phyloP scores from a whole-genome alignment of 1,140 invertebrate genomes.

The Medauroidea extradentata region DNA sequence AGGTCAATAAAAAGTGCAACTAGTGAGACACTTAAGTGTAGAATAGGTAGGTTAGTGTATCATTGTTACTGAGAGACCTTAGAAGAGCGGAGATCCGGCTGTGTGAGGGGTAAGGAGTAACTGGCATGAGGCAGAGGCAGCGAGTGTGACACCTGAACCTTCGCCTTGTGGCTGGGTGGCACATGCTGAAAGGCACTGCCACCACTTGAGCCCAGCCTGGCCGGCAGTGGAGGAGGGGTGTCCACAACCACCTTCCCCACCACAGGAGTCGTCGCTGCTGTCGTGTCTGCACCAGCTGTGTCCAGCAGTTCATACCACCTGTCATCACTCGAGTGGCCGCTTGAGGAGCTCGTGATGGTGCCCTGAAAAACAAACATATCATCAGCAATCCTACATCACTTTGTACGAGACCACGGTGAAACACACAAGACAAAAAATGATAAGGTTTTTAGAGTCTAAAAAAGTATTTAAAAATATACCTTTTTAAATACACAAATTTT shows the following conservation, averaged over 20 bases:
- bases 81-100: constrained; percentile 20
- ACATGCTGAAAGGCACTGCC: constrained; percentile 26
- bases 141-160: constrained; percentile 43
- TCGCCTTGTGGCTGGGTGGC: constrained; percentile 15
- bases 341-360: constrained; percentile 52
- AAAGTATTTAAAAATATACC: no score
- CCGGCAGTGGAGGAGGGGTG: constrained; percentile 51
- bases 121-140: constrained; percentile 41
- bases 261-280: constrained; percentile 48
- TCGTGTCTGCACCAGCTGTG: constrained; percentile 22
- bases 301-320: constrained; percentile 60
- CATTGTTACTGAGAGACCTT: no score
- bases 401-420: no score
- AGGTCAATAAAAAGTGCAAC: no score
- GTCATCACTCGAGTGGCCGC: constrained; percentile 62
- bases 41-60: no score
- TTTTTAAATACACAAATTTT: no score
- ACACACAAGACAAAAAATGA: no score
- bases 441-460: no score
- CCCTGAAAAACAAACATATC: no score
- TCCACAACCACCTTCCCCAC: constrained; percentile 41
- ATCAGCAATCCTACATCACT: no score
- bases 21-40: no score
- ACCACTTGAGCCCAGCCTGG: constrained; percentile 34
- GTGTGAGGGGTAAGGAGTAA: constrained; percentile 33